These are phyloP conservation scores for Hystrix cristata DNA, from an alignment of 2,113 vertebrate genomes.

Conservation along the genomic window DNA sequence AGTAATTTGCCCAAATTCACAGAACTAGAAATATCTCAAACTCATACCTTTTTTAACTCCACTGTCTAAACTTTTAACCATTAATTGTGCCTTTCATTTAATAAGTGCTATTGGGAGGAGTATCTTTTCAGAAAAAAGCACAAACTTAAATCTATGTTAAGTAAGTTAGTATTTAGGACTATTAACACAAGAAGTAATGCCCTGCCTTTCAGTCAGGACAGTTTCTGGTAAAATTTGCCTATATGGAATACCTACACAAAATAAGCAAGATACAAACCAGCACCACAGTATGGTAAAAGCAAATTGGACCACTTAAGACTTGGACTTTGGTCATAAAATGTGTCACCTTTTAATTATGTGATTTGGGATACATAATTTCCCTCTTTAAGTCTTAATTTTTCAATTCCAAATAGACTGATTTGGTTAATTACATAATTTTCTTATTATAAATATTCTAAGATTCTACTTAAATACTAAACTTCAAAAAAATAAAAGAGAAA, in stretches of 20 bases:
- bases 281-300: not conserved
- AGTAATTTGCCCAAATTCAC: slow-evolving; percentile 20
- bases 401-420: slow-evolving; percentile 51
- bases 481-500: not conserved
- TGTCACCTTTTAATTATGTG: not conserved
- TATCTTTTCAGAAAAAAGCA: not conserved
- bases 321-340: slow-evolving; percentile 23
- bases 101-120: not conserved
- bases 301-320: not conserved
- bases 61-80: not conserved
- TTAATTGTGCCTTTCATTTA: slow-evolving; percentile 33
- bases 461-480: not conserved
- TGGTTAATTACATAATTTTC: not conserved
- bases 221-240: slow-evolving; percentile 44
- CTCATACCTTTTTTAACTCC: not conserved
- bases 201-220: not conserved
- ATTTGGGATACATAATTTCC: not conserved
- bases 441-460: slow-evolving; percentile 49
- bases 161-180: not conserved
- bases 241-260: slow-evolving; percentile 2
- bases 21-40: slow-evolving; percentile 49
- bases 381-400: slow-evolving; percentile 2
- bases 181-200: slow-evolving; percentile 22
- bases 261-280: not conserved
- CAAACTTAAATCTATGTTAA: slow-evolving; percentile 31